phyloP scores from a whole-genome alignment of 2,113 vertebrate genomes.

The Pluvianellus socialis region DNA sequence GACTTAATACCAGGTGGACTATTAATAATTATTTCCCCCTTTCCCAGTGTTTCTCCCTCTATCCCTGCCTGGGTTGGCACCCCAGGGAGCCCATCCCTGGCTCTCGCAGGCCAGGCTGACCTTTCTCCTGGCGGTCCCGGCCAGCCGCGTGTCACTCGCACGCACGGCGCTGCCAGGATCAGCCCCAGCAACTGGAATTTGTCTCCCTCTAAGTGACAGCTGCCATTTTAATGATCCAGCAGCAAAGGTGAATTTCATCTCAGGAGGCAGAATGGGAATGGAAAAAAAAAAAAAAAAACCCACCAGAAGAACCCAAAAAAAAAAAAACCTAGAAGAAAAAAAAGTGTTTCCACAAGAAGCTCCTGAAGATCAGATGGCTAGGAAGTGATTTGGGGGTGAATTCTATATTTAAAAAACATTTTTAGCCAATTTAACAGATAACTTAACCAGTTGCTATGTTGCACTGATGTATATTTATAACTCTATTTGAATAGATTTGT shows the following conservation, averaged over 20 bases:
- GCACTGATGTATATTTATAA: slow-evolving; percentile 18
- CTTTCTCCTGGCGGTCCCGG: not conserved
- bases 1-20: not conserved
- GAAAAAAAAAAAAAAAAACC: not conserved
- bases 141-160: not conserved
- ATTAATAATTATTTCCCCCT: not conserved
- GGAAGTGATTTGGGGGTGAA: slow-evolving; percentile 19
- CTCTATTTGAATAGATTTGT: slow-evolving; percentile 31
- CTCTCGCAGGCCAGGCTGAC: not conserved
- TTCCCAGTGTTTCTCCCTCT: not conserved
- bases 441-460: slow-evolving; percentile 32
- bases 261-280: not conserved
- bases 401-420: slow-evolving; percentile 30
- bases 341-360: not conserved
- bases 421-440: slow-evolving; percentile 40
- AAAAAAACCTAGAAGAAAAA: not conserved
- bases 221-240: slow-evolving; percentile 38
- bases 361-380: slow-evolving; percentile 38
- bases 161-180: not conserved
- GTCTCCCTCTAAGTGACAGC: slow-evolving; percentile 46
- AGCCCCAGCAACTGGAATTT: slow-evolving; percentile 11
- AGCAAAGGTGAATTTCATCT: slow-evolving; percentile 26
- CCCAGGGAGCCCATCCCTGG: not conserved
- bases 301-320: no score
- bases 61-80: not conserved